phyloP scores from a whole-genome alignment of 2,113 vertebrate genomes.

The Cichladusa arquata region DNA sequence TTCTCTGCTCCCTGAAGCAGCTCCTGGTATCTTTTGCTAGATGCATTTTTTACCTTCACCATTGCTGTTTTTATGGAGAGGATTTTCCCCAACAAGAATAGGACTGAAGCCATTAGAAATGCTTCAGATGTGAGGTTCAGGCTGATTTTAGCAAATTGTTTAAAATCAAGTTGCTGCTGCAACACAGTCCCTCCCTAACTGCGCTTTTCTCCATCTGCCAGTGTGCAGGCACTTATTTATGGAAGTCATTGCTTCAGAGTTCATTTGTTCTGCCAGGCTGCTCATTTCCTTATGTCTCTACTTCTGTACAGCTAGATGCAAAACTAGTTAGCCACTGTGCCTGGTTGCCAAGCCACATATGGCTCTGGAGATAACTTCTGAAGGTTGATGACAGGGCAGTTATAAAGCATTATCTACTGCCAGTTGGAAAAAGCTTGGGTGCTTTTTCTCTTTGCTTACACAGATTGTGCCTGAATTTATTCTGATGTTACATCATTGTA shows the following conservation, averaged over 20 bases:
- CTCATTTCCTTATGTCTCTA: slow-evolving; percentile 51
- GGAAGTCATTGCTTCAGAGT: slow-evolving; percentile 16
- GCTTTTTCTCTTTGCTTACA: background rate
- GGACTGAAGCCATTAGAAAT: background rate
- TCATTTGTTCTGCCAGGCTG: slow-evolving; percentile 34
- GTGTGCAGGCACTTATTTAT: slow-evolving; percentile 12
- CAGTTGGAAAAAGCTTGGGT: background rate
- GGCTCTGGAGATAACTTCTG: background rate
- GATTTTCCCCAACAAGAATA: background rate
- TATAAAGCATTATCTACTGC: background rate
- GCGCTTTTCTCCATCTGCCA: slow-evolving; percentile 29
- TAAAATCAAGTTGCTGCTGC: background rate
- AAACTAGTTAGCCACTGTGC: background rate
- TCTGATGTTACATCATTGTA: background rate
- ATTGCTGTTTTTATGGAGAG: background rate
- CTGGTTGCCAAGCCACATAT: slow-evolving; percentile 3
- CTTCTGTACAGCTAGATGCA: slow-evolving; percentile 24
- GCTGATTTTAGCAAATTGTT: background rate
- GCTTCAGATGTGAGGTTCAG: background rate
- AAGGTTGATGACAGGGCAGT: background rate
- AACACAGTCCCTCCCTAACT: background rate
- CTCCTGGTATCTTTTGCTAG: background rate
- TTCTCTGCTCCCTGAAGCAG: background rate
- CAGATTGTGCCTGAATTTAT: slow-evolving; percentile 19
- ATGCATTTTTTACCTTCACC: background rate